Evolutionary conservation across 1,140 invertebrate species (phyloP).

Genomic region (Wasmannia auropunctata): DNA sequence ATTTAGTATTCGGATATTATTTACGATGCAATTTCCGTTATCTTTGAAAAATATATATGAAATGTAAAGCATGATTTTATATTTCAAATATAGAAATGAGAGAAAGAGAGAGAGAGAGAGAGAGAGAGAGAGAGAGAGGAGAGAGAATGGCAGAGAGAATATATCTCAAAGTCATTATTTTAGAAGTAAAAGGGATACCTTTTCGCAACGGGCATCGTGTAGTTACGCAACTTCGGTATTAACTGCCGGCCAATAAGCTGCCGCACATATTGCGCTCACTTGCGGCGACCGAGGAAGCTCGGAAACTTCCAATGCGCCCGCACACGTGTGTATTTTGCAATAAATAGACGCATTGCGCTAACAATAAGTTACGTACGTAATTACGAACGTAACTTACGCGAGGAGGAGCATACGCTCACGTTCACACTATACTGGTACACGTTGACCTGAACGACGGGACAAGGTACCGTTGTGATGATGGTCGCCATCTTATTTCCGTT

Average conservation of each 20-base stretch:
- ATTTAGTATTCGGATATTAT: background rate
- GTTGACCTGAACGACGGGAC: constrained; percentile 35
- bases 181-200: constrained; percentile 4
- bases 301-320: constrained; percentile 33
- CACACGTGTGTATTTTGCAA: constrained; percentile 49
- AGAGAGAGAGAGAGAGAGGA: background rate
- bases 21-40: background rate
- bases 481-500: constrained; percentile 72
- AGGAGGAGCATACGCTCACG: background rate
- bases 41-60: background rate
- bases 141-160: background rate
- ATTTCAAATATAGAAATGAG: background rate
- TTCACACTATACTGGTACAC: constrained; percentile 1
- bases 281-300: constrained; percentile 23
- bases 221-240: constrained; percentile 46
- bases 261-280: constrained; percentile 26
- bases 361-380: constrained; percentile 51
- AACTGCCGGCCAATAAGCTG: constrained; percentile 51
- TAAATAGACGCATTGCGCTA: constrained; percentile 45
- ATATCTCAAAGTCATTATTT: constrained; percentile 22
- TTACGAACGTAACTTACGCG: constrained; percentile 42
- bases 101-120: background rate
- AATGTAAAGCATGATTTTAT: background rate
- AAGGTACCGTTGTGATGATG: constrained; percentile 27
- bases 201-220: background rate